A percentile compares a stretch with the other conserved stretches of the same genome.
Evolutionary conservation across 2,113 vertebrate species (phyloP).

Genomic region (Malurus cyaneus): DNA sequence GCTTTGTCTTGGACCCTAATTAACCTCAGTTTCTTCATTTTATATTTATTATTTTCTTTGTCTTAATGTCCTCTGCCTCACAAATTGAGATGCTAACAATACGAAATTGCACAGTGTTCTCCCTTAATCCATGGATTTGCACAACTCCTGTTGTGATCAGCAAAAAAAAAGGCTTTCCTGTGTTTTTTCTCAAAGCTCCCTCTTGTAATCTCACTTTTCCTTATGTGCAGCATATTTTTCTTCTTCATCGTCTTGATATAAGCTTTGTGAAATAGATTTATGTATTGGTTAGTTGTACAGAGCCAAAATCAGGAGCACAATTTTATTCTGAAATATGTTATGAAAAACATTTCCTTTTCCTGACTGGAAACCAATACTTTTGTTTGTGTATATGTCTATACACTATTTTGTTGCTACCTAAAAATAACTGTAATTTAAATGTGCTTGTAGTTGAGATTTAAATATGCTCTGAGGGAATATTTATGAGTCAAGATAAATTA

Average conservation of each 20-base stretch:
- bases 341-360: background rate
- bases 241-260: background rate
- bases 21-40: background rate
- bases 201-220: background rate
- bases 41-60: background rate
- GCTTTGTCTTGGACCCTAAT: background rate
- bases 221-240: background rate
- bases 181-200: background rate
- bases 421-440: background rate
- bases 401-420: background rate
- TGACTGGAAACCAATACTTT: background rate
- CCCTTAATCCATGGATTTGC: background rate
- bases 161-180: background rate
- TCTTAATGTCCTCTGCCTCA: background rate
- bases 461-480: background rate
- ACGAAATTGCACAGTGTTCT: background rate
- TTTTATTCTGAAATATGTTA: background rate
- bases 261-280: background rate
- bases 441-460: background rate
- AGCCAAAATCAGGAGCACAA: background rate
- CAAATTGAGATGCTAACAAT: background rate
- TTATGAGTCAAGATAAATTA: background rate
- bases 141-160: background rate
- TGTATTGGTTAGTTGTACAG: background rate
- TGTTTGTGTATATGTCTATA: background rate